Evolutionary conservation across 2,113 vertebrate genomes (phyloP).

Genomic region (Brachyhypopomus occidentalis): DNA sequence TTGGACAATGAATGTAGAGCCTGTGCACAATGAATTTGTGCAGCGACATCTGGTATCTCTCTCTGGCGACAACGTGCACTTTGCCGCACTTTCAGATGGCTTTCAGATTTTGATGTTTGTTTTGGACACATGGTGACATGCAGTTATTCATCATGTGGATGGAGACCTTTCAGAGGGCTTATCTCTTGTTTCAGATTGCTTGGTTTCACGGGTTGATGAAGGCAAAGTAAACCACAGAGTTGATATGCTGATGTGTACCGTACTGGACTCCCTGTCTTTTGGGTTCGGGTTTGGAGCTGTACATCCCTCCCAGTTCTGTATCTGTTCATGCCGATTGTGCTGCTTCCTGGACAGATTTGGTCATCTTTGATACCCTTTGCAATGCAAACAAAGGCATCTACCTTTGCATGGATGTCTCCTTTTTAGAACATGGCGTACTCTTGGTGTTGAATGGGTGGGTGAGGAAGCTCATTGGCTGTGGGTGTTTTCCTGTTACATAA

Average conservation of each 20-base stretch:
- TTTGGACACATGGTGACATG: background rate
- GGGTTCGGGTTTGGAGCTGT: slow-evolving; percentile 35
- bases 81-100: slow-evolving; percentile 1
- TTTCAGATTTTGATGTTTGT: background rate
- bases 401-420: slow-evolving; percentile 63
- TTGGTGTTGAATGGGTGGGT: slow-evolving; percentile 37
- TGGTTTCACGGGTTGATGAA: background rate
- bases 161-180: background rate
- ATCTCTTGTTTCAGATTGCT: slow-evolving; percentile 23
- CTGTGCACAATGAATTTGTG: no score
- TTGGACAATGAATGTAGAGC: no score
- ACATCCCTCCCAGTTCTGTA: slow-evolving; percentile 22
- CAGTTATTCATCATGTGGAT: background rate
- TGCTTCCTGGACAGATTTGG: slow-evolving; percentile 57
- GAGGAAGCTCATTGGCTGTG: background rate
- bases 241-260: background rate
- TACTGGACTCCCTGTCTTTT: slow-evolving; percentile 28
- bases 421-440: slow-evolving; percentile 34
- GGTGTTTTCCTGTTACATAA: background rate
- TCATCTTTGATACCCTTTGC: slow-evolving; percentile 58
- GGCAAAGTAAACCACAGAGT: slow-evolving; percentile 16
- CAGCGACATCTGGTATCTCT: background rate
- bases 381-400: slow-evolving; percentile 53
- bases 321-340: slow-evolving; percentile 13
- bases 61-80: background rate